Conservation (phyloP, 2,888 invertebrate species). For the Xestia sexstrigata region DNA sequence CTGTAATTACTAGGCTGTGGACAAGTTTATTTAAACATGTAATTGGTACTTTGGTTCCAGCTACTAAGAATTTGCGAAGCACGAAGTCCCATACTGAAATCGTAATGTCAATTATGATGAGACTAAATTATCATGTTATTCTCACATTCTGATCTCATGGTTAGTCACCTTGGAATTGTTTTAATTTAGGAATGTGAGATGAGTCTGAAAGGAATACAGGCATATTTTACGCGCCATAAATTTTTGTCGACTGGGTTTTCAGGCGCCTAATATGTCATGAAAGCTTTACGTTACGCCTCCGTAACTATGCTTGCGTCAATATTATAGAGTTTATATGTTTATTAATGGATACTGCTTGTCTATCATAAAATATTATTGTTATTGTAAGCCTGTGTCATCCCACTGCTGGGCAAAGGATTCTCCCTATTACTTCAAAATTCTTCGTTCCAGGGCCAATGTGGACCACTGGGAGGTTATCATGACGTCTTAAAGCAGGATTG, state of each 20-base stretch:
- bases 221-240: constrained; percentile 40
- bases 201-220: constrained; percentile 17
- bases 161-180: constrained; percentile 22
- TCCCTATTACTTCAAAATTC: too few relatives aligned
- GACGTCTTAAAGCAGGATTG: too few relatives aligned
- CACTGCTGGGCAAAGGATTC: too few relatives aligned
- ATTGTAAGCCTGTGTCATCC: too few relatives aligned
- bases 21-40: constrained; percentile 26
- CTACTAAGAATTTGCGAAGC: constrained; percentile 31
- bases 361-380: too few relatives aligned
- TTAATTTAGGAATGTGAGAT: constrained; percentile 33
- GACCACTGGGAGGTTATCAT: too few relatives aligned
- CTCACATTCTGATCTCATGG: constrained; percentile 33
- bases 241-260: constrained; percentile 35
- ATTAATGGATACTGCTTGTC: not conserved
- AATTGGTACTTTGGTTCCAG: constrained; percentile 4
- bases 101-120: constrained; percentile 29
- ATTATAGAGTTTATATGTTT: not conserved
- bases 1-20: constrained; percentile 35
- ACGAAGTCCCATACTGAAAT: constrained; percentile 13
- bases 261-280: constrained; percentile 27
- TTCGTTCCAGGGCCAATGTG: too few relatives aligned
- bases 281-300: constrained; percentile 33
- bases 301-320: constrained; percentile 25
- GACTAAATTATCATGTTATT: constrained; percentile 29